Conservation (phyloP, 2,797 vertebrate species). For the Sphaeramia orbicularis region DNA sequence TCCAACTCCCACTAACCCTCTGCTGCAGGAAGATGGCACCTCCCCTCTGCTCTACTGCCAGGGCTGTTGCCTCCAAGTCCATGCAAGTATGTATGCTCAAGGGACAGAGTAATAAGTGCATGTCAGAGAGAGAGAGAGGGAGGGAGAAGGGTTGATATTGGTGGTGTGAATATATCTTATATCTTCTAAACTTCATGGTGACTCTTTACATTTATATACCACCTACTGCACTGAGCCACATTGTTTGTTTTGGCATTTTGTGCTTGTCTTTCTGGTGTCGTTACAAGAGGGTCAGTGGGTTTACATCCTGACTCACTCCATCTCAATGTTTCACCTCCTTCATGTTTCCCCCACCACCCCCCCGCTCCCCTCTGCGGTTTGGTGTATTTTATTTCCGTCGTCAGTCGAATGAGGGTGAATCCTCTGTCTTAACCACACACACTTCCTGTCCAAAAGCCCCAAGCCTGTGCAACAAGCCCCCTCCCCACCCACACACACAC, state of each 20-base stretch:
- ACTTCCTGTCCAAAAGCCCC: constrained; percentile 66
- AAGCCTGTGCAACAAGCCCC: constrained; percentile 51
- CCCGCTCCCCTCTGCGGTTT: constrained; percentile 52
- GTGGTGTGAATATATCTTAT: constrained; percentile 23
- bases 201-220: constrained; percentile 16
- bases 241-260: constrained; percentile 52
- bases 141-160: neutral
- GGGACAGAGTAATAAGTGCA: neutral
- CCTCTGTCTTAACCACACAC: constrained; percentile 60
- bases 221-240: constrained; percentile 12
- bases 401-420: constrained; percentile 73
- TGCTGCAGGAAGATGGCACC: constrained; percentile 94
- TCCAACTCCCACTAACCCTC: constrained; percentile 90
- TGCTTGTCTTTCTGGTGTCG: constrained; percentile 50
- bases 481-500: constrained; percentile 40
- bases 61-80: constrained; percentile 92
- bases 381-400: constrained; percentile 72
- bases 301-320: constrained; percentile 63
- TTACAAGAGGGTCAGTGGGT: constrained; percentile 69
- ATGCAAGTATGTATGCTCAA: constrained; percentile 91
- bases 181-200: constrained; percentile 8
- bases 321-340: constrained; percentile 55
- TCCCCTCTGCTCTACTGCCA: constrained; percentile 92
- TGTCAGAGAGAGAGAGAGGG: neutral
- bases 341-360: constrained; percentile 23